Evolutionary conservation across 2,888 invertebrate genomes (phyloP).

Genomic region (Pemphredon lugubris): DNA sequence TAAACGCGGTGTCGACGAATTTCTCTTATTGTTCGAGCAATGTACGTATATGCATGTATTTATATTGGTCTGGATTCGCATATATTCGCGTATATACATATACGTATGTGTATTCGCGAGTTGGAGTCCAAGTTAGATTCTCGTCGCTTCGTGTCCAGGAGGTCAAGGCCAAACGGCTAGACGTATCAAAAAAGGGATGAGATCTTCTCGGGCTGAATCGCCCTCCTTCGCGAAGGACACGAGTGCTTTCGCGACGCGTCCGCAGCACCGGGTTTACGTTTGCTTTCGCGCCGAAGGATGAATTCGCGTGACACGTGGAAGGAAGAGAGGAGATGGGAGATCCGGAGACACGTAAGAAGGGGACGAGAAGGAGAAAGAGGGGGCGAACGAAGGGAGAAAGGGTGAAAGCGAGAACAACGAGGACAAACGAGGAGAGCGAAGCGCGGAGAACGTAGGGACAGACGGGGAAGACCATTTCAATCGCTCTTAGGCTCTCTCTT

Average conservation of each 20-base stretch:
- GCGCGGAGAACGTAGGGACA: slow-evolving; percentile 38
- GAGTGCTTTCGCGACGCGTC: slow-evolving; percentile 4
- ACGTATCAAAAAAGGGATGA: background rate
- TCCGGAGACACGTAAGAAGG: slow-evolving; percentile 33
- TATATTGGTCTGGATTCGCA: too few relatives aligned
- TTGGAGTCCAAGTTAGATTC: too few relatives aligned
- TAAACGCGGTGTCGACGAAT: background rate
- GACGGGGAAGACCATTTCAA: slow-evolving; percentile 72
- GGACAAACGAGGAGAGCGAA: slow-evolving; percentile 15
- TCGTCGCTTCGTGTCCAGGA: too few relatives aligned
- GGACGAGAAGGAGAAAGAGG: too few relatives aligned
- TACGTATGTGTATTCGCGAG: too few relatives aligned
- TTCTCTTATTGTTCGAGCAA: too few relatives aligned
- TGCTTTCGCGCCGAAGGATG: background rate
- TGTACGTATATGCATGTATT: too few relatives aligned
- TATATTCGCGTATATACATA: too few relatives aligned
- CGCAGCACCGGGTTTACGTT: too few relatives aligned
- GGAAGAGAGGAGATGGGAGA: slow-evolving; percentile 1
- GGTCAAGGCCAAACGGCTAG: slow-evolving; percentile 27
- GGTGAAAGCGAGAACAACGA: background rate
- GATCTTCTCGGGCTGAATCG: background rate
- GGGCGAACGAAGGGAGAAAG: background rate
- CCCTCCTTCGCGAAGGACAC: background rate
- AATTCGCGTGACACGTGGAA: background rate
- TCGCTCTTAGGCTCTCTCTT: slow-evolving; percentile 73